These are phyloP conservation scores for Cotesia congregata DNA, from an alignment of 2,888 invertebrate genomes.

Conservation along the genomic window DNA sequence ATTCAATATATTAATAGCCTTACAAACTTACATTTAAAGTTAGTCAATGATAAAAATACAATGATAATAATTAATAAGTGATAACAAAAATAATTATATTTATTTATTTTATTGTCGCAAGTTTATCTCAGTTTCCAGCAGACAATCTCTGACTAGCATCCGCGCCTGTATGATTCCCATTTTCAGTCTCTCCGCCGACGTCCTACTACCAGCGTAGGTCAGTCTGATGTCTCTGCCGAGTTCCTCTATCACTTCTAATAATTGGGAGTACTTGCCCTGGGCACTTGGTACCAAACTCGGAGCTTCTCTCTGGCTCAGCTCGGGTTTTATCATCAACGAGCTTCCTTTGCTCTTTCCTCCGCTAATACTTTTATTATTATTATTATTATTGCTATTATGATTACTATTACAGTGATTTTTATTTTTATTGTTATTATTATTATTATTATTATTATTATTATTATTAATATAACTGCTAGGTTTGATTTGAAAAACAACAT, in stretches of 20 bases:
- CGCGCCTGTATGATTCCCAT: conserved; percentile 94
- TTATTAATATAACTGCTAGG: conserved; percentile 27
- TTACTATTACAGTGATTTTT: not conserved
- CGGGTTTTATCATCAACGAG: not conserved
- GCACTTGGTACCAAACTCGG: conserved; percentile 57
- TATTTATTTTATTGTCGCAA: conserved; percentile 71
- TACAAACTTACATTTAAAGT: not conserved
- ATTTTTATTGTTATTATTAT: not conserved
- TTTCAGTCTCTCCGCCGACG: conserved; percentile 93
- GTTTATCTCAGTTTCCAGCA: conserved; percentile 93
- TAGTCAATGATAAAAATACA: not conserved
- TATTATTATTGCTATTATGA: not conserved
- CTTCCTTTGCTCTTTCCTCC: not conserved
- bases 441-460: conserved; percentile 7
- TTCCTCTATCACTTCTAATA: conserved; percentile 92
- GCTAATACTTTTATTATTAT: not conserved
- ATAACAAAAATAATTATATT: conserved; percentile 2
- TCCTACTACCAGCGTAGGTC: conserved; percentile 94
- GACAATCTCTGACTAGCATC: conserved; percentile 93
- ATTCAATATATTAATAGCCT: not conserved
- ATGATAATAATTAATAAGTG: not conserved
- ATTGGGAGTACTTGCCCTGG: conserved; percentile 91
- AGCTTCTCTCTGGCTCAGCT: conserved; percentile 14
- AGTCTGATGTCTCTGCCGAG: conserved; percentile 96
- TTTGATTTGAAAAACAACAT: conserved; percentile 49